These are phyloP conservation scores for Eupithecia pulchellata DNA, from an alignment of 2,888 invertebrate species.

Conservation along the genomic window DNA sequence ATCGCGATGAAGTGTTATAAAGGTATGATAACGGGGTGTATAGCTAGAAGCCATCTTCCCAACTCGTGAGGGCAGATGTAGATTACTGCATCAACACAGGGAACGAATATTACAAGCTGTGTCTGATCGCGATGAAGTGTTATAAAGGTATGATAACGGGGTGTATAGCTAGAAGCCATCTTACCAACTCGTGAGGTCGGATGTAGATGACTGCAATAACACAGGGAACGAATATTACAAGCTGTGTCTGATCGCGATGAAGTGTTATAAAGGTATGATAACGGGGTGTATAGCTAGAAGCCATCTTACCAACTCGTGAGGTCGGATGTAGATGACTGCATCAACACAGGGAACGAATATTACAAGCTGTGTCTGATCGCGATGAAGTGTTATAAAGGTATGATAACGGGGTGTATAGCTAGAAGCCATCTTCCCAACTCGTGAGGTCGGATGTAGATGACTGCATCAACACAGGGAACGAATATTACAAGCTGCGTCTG, in stretches of 20 bases:
- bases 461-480: no score
- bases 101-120: slow-evolving; percentile 69
- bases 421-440: no score
- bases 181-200: slow-evolving; percentile 55
- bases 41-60: slow-evolving; percentile 33
- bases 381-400: no score
- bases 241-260: slow-evolving; percentile 66
- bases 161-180: neutral
- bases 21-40: slow-evolving; percentile 54
- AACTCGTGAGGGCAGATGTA: slow-evolving; percentile 62
- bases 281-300: neutral
- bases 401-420: no score
- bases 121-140: slow-evolving; percentile 69
- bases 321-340: no score
- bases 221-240: slow-evolving; percentile 70
- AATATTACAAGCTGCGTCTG: no score
- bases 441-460: no score
- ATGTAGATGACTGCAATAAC: slow-evolving; percentile 71
- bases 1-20: slow-evolving; percentile 75
- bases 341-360: no score
- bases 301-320: no score
- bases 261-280: slow-evolving; percentile 76
- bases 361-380: no score
- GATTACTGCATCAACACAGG: slow-evolving; percentile 70
- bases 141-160: slow-evolving; percentile 67